Evolutionary conservation across 1,140 invertebrate species (phyloP).

Genomic region (Pseudomyrmex cubaensis): DNA sequence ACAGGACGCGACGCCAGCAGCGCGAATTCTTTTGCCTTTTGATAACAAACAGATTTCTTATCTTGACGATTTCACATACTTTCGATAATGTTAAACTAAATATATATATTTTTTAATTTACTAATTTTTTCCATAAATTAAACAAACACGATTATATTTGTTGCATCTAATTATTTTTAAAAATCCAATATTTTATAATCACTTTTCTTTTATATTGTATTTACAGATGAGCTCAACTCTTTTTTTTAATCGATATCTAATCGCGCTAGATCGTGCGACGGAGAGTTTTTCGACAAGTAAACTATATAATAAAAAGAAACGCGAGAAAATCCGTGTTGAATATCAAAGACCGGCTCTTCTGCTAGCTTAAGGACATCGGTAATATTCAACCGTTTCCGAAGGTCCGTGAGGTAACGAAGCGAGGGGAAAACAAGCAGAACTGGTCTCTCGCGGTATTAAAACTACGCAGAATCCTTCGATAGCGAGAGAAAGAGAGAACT

Average conservation of each 20-base stretch:
- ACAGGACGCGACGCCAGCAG: neutral
- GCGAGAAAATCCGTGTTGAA: slow-evolving; percentile 21
- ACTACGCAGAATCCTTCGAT: slow-evolving; percentile 38
- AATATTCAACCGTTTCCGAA: slow-evolving; percentile 53
- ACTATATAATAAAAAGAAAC: neutral
- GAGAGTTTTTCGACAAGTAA: neutral
- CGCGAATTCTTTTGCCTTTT: neutral
- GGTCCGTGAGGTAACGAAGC: slow-evolving; percentile 12
- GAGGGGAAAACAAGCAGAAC: slow-evolving; percentile 52
- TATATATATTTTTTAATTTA: too few relatives aligned
- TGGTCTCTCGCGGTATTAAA: slow-evolving; percentile 28
- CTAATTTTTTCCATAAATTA: too few relatives aligned
- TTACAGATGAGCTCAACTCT: neutral
- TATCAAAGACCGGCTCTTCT: slow-evolving; percentile 28
- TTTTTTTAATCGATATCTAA: neutral
- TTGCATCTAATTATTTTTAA: too few relatives aligned
- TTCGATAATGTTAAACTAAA: neutral
- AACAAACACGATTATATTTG: too few relatives aligned
- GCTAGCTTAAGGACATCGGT: slow-evolving; percentile 34
- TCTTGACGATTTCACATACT: slow-evolving; percentile 19
- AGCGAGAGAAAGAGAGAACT: neutral
- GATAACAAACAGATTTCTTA: slow-evolving; percentile 24
- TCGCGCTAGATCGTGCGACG: neutral
- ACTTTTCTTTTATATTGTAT: too few relatives aligned
- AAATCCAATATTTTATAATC: too few relatives aligned